phyloP scores from a whole-genome alignment of 2,888 invertebrate genomes.

The Lymantria dispar region DNA sequence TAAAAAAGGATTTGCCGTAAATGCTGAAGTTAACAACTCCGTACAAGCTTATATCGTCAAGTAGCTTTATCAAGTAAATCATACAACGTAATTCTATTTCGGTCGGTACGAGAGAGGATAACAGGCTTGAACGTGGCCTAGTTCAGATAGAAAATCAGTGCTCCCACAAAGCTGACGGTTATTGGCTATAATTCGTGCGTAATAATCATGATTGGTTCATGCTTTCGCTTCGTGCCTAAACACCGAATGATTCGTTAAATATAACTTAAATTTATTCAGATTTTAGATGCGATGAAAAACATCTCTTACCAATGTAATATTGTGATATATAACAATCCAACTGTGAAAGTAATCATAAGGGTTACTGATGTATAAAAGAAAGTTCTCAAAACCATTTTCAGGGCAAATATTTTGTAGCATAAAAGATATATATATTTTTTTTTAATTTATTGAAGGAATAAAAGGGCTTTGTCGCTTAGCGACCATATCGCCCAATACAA shows the following conservation, averaged over 20 bases:
- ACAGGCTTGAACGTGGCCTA: background rate
- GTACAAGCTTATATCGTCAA: background rate
- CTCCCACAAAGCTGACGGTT: slow-evolving; percentile 37
- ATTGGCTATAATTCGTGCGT: slow-evolving; percentile 46
- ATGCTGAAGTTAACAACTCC: too few relatives aligned
- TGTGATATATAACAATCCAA: slow-evolving; percentile 1
- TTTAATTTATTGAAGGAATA: too few relatives aligned
- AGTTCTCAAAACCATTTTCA: background rate
- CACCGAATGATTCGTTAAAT: slow-evolving; percentile 32
- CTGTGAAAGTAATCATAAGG: background rate
- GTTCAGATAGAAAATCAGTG: slow-evolving; percentile 27
- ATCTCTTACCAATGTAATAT: background rate
- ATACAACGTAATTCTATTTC: background rate
- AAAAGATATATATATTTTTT: too few relatives aligned
- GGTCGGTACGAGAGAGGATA: background rate
- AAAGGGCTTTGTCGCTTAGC: too few relatives aligned
- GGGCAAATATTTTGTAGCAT: too few relatives aligned
- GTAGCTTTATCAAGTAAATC: background rate
- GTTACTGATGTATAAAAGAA: background rate
- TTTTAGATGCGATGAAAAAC: slow-evolving; percentile 14
- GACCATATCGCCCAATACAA: too few relatives aligned
- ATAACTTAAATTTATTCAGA: slow-evolving; percentile 24
- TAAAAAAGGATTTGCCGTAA: too few relatives aligned
- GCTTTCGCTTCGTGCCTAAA: slow-evolving; percentile 43
- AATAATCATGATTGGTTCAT: slow-evolving; percentile 47